phyloP scores from a whole-genome alignment of 1,140 invertebrate species.

The Antheraea pernyi region DNA sequence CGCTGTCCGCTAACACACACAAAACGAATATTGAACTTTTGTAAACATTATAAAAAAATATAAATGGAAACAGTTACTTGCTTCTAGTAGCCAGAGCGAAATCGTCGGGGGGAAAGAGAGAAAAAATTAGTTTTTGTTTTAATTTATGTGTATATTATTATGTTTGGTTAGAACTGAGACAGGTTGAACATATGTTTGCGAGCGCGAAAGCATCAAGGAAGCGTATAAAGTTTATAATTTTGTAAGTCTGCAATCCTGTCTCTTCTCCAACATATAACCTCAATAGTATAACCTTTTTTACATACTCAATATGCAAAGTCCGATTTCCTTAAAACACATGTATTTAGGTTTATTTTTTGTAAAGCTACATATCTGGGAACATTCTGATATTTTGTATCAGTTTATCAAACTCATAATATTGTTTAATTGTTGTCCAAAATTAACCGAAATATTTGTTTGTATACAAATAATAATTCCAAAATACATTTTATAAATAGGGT shows the following conservation, averaged over 20 bases:
- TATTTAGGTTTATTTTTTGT: no score
- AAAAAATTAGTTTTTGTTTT: slow-evolving; percentile 44
- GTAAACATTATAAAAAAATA: slow-evolving; percentile 31
- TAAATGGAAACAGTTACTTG: slow-evolving; percentile 66
- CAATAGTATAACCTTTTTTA: not conserved
- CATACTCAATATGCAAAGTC: no score
- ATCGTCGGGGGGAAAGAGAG: slow-evolving; percentile 57
- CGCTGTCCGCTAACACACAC: slow-evolving; percentile 57
- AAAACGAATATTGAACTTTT: slow-evolving; percentile 16
- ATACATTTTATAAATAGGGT: no score
- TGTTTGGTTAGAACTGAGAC: not conserved
- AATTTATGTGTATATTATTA: slow-evolving; percentile 13
- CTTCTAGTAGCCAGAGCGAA: slow-evolving; percentile 78
- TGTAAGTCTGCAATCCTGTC: not conserved
- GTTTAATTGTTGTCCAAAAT: no score
- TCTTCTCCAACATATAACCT: not conserved
- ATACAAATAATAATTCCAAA: no score
- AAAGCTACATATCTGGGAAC: no score
- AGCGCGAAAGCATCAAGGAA: not conserved
- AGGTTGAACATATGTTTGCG: slow-evolving; percentile 1
- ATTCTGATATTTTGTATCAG: no score
- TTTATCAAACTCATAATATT: no score
- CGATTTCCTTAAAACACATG: no score
- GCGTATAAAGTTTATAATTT: not conserved
- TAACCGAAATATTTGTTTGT: no score